Evolutionary conservation across 2,797 vertebrate genomes (phyloP).

Genomic region (Ispidina picta): DNA sequence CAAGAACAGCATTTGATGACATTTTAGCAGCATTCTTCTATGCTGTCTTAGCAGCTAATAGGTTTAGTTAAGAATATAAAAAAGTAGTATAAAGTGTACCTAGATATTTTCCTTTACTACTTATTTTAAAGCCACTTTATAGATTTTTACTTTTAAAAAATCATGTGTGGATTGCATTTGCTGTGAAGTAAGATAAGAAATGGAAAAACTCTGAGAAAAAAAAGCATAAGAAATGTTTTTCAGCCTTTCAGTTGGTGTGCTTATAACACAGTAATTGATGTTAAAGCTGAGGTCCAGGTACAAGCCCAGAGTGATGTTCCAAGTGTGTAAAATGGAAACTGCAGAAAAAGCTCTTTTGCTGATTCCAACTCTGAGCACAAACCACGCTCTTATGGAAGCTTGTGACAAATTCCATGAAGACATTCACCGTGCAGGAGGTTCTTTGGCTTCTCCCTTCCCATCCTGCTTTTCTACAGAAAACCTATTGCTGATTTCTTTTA

Average conservation of each 20-base stretch:
- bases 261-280: neutral
- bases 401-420: neutral
- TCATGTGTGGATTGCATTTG: neutral
- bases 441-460: neutral
- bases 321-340: neutral
- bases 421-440: neutral
- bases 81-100: neutral
- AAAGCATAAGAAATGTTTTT: neutral
- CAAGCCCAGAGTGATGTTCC: neutral
- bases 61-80: neutral
- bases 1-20: neutral
- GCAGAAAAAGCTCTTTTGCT: neutral
- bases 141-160: neutral
- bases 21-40: neutral
- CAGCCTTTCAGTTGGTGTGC: neutral
- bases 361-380: neutral
- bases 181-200: neutral
- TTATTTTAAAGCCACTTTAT: neutral
- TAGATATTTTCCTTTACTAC: neutral
- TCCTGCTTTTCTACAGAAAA: neutral
- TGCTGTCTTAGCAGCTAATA: neutral
- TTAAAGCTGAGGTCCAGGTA: neutral
- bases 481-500: neutral
- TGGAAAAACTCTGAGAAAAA: neutral
- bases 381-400: neutral